Evolutionary conservation across 2,113 vertebrate genomes (phyloP).

Genomic region (Dasyprocta punctata): DNA sequence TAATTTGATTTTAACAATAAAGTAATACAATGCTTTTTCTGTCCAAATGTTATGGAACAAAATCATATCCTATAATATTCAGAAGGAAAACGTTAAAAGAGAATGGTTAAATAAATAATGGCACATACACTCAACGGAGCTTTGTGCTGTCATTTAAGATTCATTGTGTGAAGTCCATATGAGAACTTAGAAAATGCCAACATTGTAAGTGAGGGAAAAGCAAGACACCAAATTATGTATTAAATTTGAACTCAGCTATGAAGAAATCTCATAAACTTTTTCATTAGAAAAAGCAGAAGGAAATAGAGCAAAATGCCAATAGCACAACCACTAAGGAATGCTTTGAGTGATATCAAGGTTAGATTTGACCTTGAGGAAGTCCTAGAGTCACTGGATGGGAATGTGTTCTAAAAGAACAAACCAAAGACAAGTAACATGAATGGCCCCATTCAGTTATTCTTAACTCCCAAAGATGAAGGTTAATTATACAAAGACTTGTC

Average conservation of each 20-base stretch:
- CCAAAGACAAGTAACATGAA: neutral
- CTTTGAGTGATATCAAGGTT: neutral
- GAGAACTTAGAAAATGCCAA: conserved; percentile 51
- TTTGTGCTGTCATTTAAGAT: conserved; percentile 26
- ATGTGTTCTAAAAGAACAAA: conserved; percentile 22
- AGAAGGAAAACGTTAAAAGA: conserved; percentile 16
- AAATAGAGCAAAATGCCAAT: conserved; percentile 53
- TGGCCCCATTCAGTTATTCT: conserved; percentile 13
- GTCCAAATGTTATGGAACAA: conserved; percentile 14
- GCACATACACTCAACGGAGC: neutral
- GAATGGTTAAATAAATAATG: neutral
- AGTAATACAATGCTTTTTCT: conserved; percentile 11
- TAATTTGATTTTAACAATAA: conserved; percentile 37
- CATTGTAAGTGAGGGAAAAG: neutral
- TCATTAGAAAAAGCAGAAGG: conserved; percentile 40
- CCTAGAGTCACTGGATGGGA: neutral
- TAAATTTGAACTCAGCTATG: conserved; percentile 27
- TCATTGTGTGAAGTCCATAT: neutral
- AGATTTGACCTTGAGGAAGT: conserved; percentile 27
- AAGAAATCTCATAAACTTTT: conserved; percentile 47
- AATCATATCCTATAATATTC: neutral
- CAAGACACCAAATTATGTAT: conserved; percentile 46
- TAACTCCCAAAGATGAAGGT: conserved; percentile 28
- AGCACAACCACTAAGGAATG: neutral
- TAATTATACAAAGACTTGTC: conserved; percentile 32